These are phyloP conservation scores for Apamea monoglypha DNA, from an alignment of 2,888 invertebrate species.

Conservation along the genomic window DNA sequence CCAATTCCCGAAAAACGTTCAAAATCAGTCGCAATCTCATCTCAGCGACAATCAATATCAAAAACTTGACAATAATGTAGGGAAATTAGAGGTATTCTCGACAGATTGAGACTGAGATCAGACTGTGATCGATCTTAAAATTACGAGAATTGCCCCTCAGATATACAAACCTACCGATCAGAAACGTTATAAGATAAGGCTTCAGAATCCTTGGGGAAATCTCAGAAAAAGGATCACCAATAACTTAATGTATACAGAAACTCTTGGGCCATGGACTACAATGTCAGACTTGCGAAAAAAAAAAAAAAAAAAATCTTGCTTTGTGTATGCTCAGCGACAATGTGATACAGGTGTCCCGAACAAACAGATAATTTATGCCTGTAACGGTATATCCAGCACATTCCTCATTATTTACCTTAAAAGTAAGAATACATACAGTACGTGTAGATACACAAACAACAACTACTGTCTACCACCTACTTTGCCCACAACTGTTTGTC, in stretches of 20 bases:
- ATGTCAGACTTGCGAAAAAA: slow-evolving; percentile 19
- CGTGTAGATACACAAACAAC: slow-evolving; percentile 61
- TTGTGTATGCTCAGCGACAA: slow-evolving; percentile 35
- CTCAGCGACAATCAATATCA: not conserved
- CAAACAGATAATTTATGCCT: slow-evolving; percentile 66
- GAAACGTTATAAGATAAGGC: not conserved
- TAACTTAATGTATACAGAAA: slow-evolving; percentile 18
- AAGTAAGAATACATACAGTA: slow-evolving; percentile 64
- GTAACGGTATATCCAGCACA: slow-evolving; percentile 74
- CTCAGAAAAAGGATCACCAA: slow-evolving; percentile 7
- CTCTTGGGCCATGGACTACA: not conserved
- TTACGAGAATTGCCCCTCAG: not conserved
- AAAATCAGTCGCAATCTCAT: not conserved
- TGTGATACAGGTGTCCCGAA: slow-evolving; percentile 65
- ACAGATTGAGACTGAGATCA: not conserved
- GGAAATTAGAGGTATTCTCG: not conserved
- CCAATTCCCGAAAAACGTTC: not conserved
- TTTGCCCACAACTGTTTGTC: slow-evolving; percentile 72
- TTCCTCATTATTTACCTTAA: slow-evolving; percentile 69
- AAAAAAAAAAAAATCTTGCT: slow-evolving; percentile 31
- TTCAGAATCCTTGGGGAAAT: slow-evolving; percentile 7
- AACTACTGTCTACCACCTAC: slow-evolving; percentile 67
- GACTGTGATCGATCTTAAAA: not conserved
- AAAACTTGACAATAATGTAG: not conserved
- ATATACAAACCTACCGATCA: not conserved